Percentiles rank a stretch among this genome's conserved stretches.
phyloP scores from a whole-genome alignment of 2,113 vertebrate species.

The Hypomesus transpacificus region DNA sequence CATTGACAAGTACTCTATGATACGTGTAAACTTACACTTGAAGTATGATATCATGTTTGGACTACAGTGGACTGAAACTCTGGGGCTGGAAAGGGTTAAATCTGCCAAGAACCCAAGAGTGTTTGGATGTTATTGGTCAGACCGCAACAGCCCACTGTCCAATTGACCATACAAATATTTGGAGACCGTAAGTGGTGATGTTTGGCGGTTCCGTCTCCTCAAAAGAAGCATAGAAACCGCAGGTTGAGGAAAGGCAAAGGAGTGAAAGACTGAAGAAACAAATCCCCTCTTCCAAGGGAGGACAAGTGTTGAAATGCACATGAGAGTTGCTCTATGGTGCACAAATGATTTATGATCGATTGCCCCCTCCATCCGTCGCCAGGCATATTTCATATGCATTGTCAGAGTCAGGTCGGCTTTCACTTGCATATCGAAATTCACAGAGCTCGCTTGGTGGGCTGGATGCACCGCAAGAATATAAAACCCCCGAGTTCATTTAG shows the following conservation, averaged over 20 bases:
- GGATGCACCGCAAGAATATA: slow-evolving; percentile 48
- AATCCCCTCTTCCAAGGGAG: slow-evolving; percentile 52
- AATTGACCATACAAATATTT: slow-evolving; percentile 72
- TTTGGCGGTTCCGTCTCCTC: slow-evolving; percentile 58
- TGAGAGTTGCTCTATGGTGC: slow-evolving; percentile 38
- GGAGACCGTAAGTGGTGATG: slow-evolving; percentile 57
- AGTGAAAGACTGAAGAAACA: slow-evolving; percentile 32
- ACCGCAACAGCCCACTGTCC: slow-evolving; percentile 59
- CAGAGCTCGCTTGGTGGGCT: slow-evolving; percentile 56
- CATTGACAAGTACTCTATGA: too few relatives aligned
- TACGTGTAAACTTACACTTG: too few relatives aligned
- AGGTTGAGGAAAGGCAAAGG: slow-evolving; percentile 56
- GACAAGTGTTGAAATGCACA: slow-evolving; percentile 64
- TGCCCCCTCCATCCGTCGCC: slow-evolving; percentile 26
- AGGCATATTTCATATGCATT: slow-evolving; percentile 43
- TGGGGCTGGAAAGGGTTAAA: slow-evolving; percentile 36
- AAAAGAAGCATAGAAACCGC: slow-evolving; percentile 59
- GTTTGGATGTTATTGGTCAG: slow-evolving; percentile 60
- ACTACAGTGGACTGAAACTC: too few relatives aligned
- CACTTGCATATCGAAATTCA: slow-evolving; percentile 46
- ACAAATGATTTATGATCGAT: slow-evolving; percentile 59
- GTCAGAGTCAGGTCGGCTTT: slow-evolving; percentile 35
- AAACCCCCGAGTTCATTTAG: slow-evolving; percentile 62
- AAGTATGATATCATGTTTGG: too few relatives aligned
- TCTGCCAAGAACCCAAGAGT: slow-evolving; percentile 47